Conservation (phyloP, 2,888 invertebrate species). For the Acronicta alni region DNA sequence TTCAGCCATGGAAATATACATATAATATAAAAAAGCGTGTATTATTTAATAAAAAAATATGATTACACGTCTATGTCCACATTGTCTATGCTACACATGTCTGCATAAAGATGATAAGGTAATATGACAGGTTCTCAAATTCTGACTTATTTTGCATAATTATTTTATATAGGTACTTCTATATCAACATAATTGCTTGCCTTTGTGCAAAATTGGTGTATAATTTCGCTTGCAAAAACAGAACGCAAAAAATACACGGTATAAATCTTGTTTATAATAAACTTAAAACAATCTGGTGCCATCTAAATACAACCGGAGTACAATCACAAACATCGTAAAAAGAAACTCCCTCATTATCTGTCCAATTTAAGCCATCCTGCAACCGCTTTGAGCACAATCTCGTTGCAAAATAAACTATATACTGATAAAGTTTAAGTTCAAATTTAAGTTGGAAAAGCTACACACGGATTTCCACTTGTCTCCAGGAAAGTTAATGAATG, state of each 20-base stretch:
- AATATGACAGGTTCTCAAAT: conserved; percentile 25
- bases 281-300: conserved; percentile 48
- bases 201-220: conserved; percentile 28
- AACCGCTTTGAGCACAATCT: conserved; percentile 42
- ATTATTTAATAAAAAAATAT: not conserved
- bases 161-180: conserved; percentile 17
- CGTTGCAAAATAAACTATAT: conserved; percentile 45
- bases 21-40: conserved; percentile 12
- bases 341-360: conserved; percentile 68
- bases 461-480: conserved; percentile 71
- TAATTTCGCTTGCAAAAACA: conserved; percentile 33
- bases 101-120: not conserved
- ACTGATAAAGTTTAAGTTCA: conserved; percentile 39
- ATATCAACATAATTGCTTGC: conserved; percentile 27
- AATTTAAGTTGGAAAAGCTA: conserved; percentile 54
- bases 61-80: too few relatives aligned
- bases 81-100: not conserved
- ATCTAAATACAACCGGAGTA: conserved; percentile 53
- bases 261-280: conserved; percentile 45
- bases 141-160: conserved; percentile 19
- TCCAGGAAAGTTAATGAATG: conserved; percentile 75
- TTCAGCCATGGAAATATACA: conserved; percentile 27
- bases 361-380: conserved; percentile 67
- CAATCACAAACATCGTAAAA: conserved; percentile 65
- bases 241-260: conserved; percentile 32